Evolutionary conservation across 2,113 vertebrate genomes (phyloP), one percentile per base, ranked within the genome.

Genomic region (Panurus biarmicus): DNA sequence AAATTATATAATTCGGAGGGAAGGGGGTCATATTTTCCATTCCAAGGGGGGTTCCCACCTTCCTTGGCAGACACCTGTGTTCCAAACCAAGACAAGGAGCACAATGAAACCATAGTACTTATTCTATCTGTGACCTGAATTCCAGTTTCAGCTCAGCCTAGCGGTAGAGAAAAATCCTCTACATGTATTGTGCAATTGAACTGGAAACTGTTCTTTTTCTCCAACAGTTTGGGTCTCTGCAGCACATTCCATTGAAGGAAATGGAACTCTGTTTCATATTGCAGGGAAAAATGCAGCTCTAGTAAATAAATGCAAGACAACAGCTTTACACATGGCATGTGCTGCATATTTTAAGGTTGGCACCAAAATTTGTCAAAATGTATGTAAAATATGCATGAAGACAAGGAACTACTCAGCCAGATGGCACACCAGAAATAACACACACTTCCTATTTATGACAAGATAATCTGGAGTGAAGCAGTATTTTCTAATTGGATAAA

Each of bases 401-500:
- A 61, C 75, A 89, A 35, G 36, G 51, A 93, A 95, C 91, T 80
- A 83, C 53, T 82, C 42, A 91, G 71, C 35, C 88, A 95, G 84
- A 95, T 93, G 64, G 65, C 54, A 93, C 40, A 90, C 31, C 48
- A 89, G 64, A 90, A 94, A 92, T 93, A 96, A 94, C 53, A 84
- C 21, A 92, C 26, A 66, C 26, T 93, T 94, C 78, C 70, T 93
- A 47, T 88, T 94, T 96, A 85, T 64, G 74, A 94, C 14, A 19
- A 79, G 35, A 62, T 56, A 89, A 93, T 94, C 83, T 89, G 56
- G 45, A 94, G 25, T n/a, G 62, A 93, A 94, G 57, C 44, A 82
- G n/a, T 89, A 82, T 66, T 90, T 94, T 95, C 81, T 93, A 91
- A 92, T 44, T 77, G 66, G 74, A 90, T 79, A 93, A 95, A 92